Evolutionary conservation across 2,888 invertebrate genomes (phyloP).

Genomic region (Zonitis immaculata): DNA sequence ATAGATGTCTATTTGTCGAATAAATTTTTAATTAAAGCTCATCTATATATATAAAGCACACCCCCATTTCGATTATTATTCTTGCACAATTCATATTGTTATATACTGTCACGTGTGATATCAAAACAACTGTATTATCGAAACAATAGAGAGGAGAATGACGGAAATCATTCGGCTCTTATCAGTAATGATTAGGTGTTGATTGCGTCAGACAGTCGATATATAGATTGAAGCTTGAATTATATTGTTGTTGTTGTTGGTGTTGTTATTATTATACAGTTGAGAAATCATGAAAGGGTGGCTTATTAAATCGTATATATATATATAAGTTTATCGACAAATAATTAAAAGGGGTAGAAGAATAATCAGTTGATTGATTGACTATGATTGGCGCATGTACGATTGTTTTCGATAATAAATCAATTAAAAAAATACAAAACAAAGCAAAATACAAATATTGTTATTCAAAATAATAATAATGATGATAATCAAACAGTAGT

Average conservation of each 20-base stretch:
- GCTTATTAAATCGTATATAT: neutral
- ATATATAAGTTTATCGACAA: neutral
- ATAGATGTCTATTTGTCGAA: neutral
- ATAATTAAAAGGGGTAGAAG: neutral
- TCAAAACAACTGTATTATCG: conserved; percentile 30
- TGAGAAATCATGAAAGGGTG: neutral
- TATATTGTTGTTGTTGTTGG: conserved; percentile 14
- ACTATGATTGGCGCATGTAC: neutral
- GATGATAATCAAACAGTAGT: conserved; percentile 15
- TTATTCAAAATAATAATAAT: no score
- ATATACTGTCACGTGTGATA: conserved; percentile 24
- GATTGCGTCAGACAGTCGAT: conserved; percentile 16
- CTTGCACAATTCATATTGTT: conserved; percentile 17
- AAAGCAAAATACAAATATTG: no score
- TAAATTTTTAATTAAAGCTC: conserved; percentile 25
- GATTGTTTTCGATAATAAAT: neutral
- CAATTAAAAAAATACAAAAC: neutral
- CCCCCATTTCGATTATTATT: conserved; percentile 11
- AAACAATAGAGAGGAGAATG: conserved; percentile 33
- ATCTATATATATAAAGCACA: conserved; percentile 16
- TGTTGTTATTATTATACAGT: conserved; percentile 3
- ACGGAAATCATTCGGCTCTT: conserved; percentile 24
- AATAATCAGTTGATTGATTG: neutral
- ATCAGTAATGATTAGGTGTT: conserved; percentile 17
- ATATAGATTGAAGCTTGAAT: conserved; percentile 13